Evolutionary conservation across 2,113 vertebrate species (phyloP).

Genomic region (Glaucomys volans): DNA sequence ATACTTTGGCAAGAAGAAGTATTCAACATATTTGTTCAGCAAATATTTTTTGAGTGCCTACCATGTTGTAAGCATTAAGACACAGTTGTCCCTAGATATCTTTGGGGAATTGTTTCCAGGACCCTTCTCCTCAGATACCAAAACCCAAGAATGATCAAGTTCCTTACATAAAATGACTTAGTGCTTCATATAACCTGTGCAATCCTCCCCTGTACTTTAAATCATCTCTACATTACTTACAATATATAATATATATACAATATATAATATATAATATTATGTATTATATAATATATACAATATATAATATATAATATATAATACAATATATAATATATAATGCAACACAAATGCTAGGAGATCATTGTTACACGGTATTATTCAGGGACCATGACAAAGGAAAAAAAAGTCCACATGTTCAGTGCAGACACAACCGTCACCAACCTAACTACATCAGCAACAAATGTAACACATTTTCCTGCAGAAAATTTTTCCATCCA

Average conservation of each 20-base stretch:
- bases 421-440: background rate
- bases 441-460: background rate
- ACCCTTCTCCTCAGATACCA: background rate
- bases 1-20: background rate
- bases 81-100: background rate
- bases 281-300: too few species aligned
- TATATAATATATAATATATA: too few species aligned
- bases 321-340: background rate
- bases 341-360: background rate
- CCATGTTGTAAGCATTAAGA: background rate
- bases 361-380: background rate
- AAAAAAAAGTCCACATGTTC: background rate
- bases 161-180: too few species aligned
- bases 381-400: background rate
- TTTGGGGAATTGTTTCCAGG: background rate
- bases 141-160: background rate
- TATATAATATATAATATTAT: too few species aligned
- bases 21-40: background rate
- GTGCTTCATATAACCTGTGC: background rate
- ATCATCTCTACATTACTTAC: conserved; percentile 15
- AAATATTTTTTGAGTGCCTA: background rate
- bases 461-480: background rate
- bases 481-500: background rate
- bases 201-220: background rate
- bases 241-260: background rate